Evolutionary conservation across 1,140 invertebrate species (phyloP), one percentile per base, ranked within the genome.

Genomic region (Branchinecta lynchi): DNA sequence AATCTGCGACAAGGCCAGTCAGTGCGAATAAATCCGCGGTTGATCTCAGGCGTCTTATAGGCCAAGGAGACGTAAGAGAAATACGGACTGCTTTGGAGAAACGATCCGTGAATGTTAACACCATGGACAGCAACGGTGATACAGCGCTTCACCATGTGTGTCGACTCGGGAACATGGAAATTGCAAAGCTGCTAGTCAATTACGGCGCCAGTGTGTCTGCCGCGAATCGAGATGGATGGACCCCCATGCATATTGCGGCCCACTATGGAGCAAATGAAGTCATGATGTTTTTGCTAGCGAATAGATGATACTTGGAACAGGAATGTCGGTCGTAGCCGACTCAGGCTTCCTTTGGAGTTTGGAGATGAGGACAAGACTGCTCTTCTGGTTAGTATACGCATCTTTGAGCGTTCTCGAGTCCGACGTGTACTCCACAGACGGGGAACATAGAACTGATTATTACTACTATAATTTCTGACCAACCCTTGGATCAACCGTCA

Each of bases 161-260:
- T 69, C 75, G 80, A 70, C 77, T 78, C 69, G 82, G 82, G 3
- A 81, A 82, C 72, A 73, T 82, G 68, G 81, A 82, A 73, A 77
- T 82, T 66, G 81, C 82, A 32, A 80, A 81, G 75, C 72, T 82
- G 8, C 75, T 83, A 66, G 76, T 83, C 21, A 77, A 79, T 73
- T 79, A 80, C 69, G 82, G 82, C 43, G 82, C 82, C 5, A 79
- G 82, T 73, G 77, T 80, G 2, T 76, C 77, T 69, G 74, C 82
- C 66, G 78, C 79, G 15, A 82, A 81, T 73, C 73, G 77, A 9
- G 82, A 83, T 72, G 80, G 81, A 7, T 83, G 82, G 82, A 81
- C 77, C 71, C 79, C 82, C 7, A 71, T 83, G 10, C 82, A 83
- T 71, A 79, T 82, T 51, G 82, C 82, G 10, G 79, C 78, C 9